phyloP scores from a whole-genome alignment of 2,113 vertebrate genomes.

The Rhegmatorhina hoffmannsi region DNA sequence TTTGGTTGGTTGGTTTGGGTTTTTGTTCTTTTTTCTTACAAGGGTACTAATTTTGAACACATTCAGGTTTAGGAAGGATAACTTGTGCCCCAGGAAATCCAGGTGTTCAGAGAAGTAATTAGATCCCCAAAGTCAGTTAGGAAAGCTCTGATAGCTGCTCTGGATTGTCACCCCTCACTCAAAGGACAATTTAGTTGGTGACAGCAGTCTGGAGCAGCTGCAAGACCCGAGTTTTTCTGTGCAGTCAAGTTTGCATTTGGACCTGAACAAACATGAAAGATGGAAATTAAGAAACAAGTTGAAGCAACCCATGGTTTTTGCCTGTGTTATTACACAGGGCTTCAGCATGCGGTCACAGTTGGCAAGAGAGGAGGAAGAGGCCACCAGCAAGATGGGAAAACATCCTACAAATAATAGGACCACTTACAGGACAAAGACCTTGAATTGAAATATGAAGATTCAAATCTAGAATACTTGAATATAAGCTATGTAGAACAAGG shows the following conservation, averaged over 20 bases:
- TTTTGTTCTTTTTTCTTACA: neutral
- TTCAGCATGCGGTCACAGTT: fast-evolving
- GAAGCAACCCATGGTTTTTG: neutral
- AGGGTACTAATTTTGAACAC: neutral
- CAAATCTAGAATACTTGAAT: neutral
- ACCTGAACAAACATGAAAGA: neutral
- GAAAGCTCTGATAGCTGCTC: neutral
- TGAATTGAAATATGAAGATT: neutral
- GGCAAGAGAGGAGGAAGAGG: neutral
- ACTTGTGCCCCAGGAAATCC: neutral
- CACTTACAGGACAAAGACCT: neutral
- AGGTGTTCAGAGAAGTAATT: neutral
- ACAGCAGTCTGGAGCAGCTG: neutral
- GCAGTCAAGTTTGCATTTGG: neutral
- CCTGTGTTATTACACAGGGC: neutral
- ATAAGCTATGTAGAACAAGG: neutral
- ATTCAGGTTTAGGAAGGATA: neutral
- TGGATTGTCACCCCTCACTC: neutral
- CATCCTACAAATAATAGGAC: neutral
- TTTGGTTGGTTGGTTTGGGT: neutral
- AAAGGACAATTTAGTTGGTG: neutral
- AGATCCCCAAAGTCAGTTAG: neutral
- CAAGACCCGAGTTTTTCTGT: neutral
- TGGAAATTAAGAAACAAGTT: neutral
- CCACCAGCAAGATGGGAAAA: neutral